A percentile compares a stretch with the other conserved stretches of the same genome.
Evolutionary conservation across 2,797 vertebrate species (phyloP).

Genomic region (Cynodonichthys magdalenae): DNA sequence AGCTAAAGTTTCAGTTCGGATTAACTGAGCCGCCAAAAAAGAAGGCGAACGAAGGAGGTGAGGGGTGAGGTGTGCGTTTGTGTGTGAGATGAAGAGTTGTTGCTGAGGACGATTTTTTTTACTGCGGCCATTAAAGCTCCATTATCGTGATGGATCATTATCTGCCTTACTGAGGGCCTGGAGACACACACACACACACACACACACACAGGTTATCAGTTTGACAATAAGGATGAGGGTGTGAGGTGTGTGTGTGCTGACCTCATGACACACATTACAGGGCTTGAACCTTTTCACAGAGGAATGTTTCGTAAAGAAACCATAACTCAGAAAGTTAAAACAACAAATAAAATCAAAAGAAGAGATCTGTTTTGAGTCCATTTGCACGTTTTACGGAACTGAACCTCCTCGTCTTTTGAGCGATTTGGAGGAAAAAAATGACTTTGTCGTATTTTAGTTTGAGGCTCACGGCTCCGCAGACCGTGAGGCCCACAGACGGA

Average conservation of each 20-base stretch:
- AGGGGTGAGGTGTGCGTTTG: conserved; percentile 22
- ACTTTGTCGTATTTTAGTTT: conserved; percentile 2
- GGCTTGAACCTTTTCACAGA: conserved; percentile 61
- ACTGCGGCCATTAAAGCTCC: conserved; percentile 73
- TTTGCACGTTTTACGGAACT: conserved; percentile 20
- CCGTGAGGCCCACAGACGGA: conserved; percentile 27
- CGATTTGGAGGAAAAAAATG: conserved; percentile 20
- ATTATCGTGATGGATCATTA: conserved; percentile 75
- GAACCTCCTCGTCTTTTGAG: conserved; percentile 23
- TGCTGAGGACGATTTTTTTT: conserved; percentile 62
- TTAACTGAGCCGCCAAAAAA: conserved; percentile 50
- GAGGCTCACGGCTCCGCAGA: conserved; percentile 9
- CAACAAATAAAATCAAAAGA: conserved; percentile 12
- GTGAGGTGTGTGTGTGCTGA: conserved; percentile 42
- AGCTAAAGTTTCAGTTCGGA: conserved; percentile 38
- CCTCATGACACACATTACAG: conserved; percentile 58
- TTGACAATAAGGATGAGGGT: conserved; percentile 29
- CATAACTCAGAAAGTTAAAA: conserved; percentile 54
- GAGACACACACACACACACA: conserved; percentile 29
- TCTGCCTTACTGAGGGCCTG: conserved; percentile 51
- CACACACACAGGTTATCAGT: conserved; percentile 50
- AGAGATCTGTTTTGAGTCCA: conserved; percentile 26
- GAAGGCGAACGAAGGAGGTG: conserved; percentile 30
- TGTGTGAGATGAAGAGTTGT: conserved; percentile 23
- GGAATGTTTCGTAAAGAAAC: conserved; percentile 73